Conservation (phyloP, 2,888 invertebrate species). For the Thysanoteuthis rhombus region DNA sequence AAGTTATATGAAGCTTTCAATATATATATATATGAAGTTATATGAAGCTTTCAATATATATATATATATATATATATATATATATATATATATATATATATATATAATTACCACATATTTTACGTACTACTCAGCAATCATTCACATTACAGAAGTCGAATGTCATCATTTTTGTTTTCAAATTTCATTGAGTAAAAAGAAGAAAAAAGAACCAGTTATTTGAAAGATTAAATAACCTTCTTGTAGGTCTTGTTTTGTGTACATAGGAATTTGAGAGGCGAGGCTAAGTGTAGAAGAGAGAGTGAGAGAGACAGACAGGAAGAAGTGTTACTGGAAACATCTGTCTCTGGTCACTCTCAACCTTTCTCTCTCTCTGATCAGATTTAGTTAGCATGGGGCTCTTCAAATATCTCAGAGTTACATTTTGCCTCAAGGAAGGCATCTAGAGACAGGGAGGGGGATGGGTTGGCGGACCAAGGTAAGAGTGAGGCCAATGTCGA, state of each 20-base stretch:
- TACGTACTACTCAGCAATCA: too few species aligned
- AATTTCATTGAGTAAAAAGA: not conserved
- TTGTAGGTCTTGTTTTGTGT: not conserved
- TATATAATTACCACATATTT: too few species aligned
- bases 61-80: too few species aligned
- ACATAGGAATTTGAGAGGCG: not conserved
- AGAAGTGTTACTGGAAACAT: not conserved
- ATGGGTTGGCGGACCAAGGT: not conserved
- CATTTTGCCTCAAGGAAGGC: not conserved
- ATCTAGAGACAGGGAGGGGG: not conserved
- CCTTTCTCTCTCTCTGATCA: not conserved
- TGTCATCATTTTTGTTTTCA: not conserved
- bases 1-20: too few species aligned
- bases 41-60: too few species aligned
- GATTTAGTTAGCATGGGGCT: not conserved
- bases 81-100: too few species aligned
- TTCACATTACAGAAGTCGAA: not conserved
- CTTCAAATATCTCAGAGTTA: not conserved
- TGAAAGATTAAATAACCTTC: not conserved
- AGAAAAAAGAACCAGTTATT: not conserved
- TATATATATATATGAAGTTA: too few species aligned
- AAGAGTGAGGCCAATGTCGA: not conserved
- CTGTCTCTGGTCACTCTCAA: not conserved
- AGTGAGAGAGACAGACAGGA: not conserved
- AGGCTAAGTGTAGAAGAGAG: not conserved